These are phyloP conservation scores for Oenanthe oenanthe DNA, from an alignment of 2,113 vertebrate species.

Conservation along the genomic window DNA sequence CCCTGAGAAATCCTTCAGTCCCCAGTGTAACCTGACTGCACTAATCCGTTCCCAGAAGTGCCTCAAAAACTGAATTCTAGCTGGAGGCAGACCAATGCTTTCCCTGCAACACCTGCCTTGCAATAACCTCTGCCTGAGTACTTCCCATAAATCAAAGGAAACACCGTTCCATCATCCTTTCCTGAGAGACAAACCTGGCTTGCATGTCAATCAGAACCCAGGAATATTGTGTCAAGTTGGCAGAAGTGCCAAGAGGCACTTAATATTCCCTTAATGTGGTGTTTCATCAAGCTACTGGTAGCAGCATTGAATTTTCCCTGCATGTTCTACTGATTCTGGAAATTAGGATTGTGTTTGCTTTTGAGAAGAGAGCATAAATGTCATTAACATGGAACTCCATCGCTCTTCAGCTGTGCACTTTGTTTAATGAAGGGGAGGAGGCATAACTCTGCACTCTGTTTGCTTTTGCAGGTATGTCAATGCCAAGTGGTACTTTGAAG, in stretches of 20 bases:
- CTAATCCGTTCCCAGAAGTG: background rate
- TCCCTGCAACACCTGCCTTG: background rate
- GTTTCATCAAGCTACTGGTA: background rate
- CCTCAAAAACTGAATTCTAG: background rate
- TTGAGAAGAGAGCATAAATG: background rate
- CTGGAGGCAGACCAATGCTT: background rate
- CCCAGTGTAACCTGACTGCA: background rate
- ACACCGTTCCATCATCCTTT: background rate
- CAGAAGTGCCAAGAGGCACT: background rate
- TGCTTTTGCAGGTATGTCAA: slow-evolving; percentile 91
- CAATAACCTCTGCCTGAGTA: background rate
- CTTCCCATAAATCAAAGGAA: background rate
- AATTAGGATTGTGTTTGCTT: background rate
- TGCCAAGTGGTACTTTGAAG: slow-evolving; percentile 92
- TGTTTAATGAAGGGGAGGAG: background rate
- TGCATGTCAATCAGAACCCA: fast-evolving
- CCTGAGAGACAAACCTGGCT: background rate
- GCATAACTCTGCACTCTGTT: background rate
- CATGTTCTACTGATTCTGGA: background rate
- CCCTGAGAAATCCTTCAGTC: background rate
- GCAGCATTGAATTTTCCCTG: background rate
- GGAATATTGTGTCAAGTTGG: background rate
- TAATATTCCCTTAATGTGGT: background rate
- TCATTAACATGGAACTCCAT: background rate
- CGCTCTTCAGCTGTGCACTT: background rate